Evolutionary conservation across 2,888 invertebrate genomes (phyloP).

Genomic region (Schizotus pectinicornis): DNA sequence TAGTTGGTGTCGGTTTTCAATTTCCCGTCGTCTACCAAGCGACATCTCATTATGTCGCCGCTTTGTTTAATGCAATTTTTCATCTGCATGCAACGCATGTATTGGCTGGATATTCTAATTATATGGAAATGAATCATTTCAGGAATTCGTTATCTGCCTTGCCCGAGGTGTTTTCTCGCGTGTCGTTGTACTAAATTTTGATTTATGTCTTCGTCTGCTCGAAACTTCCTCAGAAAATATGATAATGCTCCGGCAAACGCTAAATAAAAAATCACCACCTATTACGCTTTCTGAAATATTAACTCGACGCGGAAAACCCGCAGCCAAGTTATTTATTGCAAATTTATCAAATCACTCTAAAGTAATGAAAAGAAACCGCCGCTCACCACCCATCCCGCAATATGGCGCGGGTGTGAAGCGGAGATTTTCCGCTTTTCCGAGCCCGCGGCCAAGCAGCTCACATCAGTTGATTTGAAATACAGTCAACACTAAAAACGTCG

Average conservation of each 20-base stretch:
- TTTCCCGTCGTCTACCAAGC: slow-evolving; percentile 33
- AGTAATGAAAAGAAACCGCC: too few relatives aligned
- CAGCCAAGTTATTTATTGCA: too few relatives aligned
- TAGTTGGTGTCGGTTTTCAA: slow-evolving; percentile 47
- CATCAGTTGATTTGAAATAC: too few relatives aligned
- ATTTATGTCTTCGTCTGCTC: slow-evolving; percentile 27
- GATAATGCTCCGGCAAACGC: slow-evolving; percentile 24
- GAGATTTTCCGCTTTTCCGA: too few relatives aligned
- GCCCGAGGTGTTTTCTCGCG: slow-evolving; percentile 27
- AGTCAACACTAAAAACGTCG: too few relatives aligned
- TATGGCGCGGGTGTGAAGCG: too few relatives aligned
- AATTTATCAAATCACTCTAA: too few relatives aligned
- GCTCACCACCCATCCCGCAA: too few relatives aligned
- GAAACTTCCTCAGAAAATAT: slow-evolving; percentile 28
- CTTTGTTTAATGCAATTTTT: slow-evolving; percentile 30
- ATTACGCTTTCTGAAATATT: too few relatives aligned
- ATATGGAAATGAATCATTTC: slow-evolving; percentile 47
- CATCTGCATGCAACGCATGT: slow-evolving; percentile 28
- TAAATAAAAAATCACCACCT: slow-evolving; percentile 15
- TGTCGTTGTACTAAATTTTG: slow-evolving; percentile 31
- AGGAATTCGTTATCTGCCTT: slow-evolving; percentile 39
- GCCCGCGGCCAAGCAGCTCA: too few relatives aligned
- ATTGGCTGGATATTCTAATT: slow-evolving; percentile 40
- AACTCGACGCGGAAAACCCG: too few relatives aligned
- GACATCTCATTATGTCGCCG: slow-evolving; percentile 31